A percentile compares a stretch with the other conserved stretches of the same genome.
Conservation (phyloP, 1,140 invertebrate species). For the Sitobion miscanthi region DNA sequence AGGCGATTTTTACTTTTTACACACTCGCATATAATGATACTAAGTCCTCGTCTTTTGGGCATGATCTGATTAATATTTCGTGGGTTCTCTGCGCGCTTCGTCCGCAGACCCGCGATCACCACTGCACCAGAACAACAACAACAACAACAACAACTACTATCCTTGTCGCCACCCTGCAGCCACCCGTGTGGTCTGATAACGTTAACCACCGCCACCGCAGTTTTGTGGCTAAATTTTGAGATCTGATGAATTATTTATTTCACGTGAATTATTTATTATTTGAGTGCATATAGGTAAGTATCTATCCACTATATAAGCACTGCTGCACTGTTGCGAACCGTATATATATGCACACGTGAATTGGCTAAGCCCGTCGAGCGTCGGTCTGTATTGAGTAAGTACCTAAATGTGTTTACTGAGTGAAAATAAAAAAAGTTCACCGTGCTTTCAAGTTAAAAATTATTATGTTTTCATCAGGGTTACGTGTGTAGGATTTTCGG, state of each 20-base stretch:
- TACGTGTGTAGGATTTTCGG: too few relatives aligned
- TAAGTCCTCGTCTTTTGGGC: too few relatives aligned
- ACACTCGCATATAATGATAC: too few relatives aligned
- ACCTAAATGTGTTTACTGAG: background rate
- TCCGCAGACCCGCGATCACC: background rate
- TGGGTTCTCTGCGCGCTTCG: background rate
- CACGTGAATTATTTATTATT: background rate
- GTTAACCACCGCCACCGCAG: background rate
- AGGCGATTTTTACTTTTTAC: background rate
- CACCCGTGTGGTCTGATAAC: background rate
- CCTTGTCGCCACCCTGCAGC: background rate
- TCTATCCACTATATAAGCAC: background rate
- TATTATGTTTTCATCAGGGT: background rate
- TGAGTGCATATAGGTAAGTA: background rate
- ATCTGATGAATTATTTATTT: background rate
- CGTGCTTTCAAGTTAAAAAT: too few relatives aligned
- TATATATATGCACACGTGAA: too few relatives aligned
- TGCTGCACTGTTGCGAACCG: background rate
- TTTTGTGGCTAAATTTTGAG: background rate
- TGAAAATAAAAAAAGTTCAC: background rate
- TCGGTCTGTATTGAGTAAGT: background rate
- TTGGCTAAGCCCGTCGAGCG: background rate
- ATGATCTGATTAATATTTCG: background rate
- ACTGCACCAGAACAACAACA: too few relatives aligned
- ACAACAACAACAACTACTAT: background rate